Conservation (phyloP, 2,888 invertebrate genomes). For the Eristalis intricaria region DNA sequence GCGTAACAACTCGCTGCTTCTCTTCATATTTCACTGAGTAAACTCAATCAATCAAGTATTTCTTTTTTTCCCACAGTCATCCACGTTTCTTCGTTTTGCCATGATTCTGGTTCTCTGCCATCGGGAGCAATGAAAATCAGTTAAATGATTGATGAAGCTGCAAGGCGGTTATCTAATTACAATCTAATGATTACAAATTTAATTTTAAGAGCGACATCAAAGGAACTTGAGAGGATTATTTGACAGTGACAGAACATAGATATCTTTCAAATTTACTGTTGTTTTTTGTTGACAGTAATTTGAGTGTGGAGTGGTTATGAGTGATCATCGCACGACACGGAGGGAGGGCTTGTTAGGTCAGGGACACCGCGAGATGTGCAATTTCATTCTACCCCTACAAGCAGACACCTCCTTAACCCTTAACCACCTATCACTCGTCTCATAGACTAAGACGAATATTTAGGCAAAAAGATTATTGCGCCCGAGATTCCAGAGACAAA, state of each 20-base stretch:
- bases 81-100: not conserved
- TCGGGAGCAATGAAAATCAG: not conserved
- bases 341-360: no score
- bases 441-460: no score
- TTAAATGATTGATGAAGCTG: slow-evolving; percentile 22
- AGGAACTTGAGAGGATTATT: not conserved
- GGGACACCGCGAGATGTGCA: no score
- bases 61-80: not conserved
- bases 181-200: slow-evolving; percentile 10
- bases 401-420: no score
- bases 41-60: slow-evolving; percentile 36
- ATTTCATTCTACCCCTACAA: no score
- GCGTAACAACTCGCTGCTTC: slow-evolving; percentile 1
- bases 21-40: not conserved
- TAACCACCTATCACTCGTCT: no score
- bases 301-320: no score
- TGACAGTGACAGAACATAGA: not conserved
- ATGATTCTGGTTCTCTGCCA: not conserved
- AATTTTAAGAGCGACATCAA: not conserved
- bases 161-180: slow-evolving; percentile 12
- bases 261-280: not conserved
- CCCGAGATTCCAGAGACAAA: no score
- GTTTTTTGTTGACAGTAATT: no score
- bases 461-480: no score
- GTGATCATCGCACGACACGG: no score